Evolutionary conservation across 2,113 vertebrate species (phyloP).

Genomic region (Tringa solitaria): DNA sequence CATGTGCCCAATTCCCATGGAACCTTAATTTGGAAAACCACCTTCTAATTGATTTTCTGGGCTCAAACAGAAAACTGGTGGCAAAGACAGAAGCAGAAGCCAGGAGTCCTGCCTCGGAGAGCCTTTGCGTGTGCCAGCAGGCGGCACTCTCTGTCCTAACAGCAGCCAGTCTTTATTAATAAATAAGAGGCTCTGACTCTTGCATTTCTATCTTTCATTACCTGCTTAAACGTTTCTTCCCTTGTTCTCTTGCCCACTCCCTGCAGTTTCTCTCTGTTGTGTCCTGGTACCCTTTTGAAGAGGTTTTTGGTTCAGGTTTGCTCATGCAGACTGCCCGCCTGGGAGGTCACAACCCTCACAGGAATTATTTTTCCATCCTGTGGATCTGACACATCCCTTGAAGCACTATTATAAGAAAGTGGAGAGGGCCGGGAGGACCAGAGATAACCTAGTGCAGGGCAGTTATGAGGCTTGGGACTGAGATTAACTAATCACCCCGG

Average conservation of each 20-base stretch:
- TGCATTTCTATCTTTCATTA: background rate
- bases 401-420: background rate
- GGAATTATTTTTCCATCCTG: background rate
- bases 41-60: background rate
- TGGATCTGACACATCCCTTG: background rate
- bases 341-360: background rate
- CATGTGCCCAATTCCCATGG: background rate
- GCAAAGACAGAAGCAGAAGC: background rate
- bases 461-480: background rate
- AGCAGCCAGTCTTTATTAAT: background rate
- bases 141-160: background rate
- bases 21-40: constrained; percentile 1
- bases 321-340: background rate
- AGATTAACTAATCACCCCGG: background rate
- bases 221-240: background rate
- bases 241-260: background rate
- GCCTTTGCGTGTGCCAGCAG: background rate
- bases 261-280: background rate
- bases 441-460: background rate
- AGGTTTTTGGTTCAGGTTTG: background rate
- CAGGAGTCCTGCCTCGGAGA: background rate
- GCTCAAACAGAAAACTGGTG: background rate
- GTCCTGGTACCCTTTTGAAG: background rate
- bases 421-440: background rate
- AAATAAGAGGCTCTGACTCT: background rate